Evolutionary conservation across 2,113 vertebrate genomes (phyloP).

Genomic region (Tauraco erythrolophus): DNA sequence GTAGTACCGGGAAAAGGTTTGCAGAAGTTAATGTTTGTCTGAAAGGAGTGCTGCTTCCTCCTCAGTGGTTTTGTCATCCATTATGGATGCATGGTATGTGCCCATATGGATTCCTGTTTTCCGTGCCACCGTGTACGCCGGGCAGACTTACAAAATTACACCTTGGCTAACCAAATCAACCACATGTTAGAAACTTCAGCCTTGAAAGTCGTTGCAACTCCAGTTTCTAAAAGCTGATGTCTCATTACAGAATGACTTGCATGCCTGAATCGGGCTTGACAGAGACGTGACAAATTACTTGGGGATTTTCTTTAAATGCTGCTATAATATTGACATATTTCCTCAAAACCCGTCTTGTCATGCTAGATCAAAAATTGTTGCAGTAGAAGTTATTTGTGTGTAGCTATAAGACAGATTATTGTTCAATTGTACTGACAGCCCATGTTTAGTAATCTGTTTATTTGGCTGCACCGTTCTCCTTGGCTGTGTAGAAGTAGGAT

Average conservation of each 20-base stretch:
- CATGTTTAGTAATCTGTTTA: not conserved
- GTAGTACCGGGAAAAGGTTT: not conserved
- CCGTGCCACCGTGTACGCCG: accelerated
- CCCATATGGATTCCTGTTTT: not conserved
- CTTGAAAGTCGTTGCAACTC: not conserved
- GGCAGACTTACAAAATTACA: not conserved
- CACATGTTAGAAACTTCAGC: not conserved
- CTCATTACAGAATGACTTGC: accelerated
- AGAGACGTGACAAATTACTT: not conserved
- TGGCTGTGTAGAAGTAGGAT: not conserved
- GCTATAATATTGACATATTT: not conserved
- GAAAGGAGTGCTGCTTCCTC: not conserved
- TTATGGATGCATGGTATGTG: accelerated
- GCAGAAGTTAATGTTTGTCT: no score
- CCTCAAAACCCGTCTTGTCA: not conserved
- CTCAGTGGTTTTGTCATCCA: accelerated
- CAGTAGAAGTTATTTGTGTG: not conserved
- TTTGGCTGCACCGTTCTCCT: not conserved
- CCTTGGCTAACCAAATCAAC: not conserved
- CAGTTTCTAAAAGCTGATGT: not conserved
- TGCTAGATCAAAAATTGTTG: not conserved
- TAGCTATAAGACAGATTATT: not conserved
- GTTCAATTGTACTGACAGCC: not conserved
- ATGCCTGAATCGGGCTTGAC: not conserved
- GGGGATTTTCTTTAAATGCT: not conserved